phyloP scores from a whole-genome alignment of 2,797 vertebrate species.

The Melopsittacus undulatus region DNA sequence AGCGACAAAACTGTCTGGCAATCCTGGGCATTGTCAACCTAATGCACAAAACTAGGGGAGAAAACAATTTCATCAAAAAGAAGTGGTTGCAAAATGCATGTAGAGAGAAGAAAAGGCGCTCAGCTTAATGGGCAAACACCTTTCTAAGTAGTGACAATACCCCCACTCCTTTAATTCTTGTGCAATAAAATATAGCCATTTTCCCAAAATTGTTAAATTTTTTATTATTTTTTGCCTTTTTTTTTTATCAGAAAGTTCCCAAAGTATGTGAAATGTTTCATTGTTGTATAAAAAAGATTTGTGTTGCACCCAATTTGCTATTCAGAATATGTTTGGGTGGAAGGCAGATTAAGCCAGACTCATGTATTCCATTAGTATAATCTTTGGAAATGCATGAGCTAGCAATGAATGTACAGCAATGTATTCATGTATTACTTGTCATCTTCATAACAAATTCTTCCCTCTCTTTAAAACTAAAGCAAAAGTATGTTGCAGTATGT shows the following conservation, averaged over 20 bases:
- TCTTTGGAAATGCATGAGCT: background rate
- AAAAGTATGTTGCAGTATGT: background rate
- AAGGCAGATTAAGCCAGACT: background rate
- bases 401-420: background rate
- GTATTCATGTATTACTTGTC: background rate
- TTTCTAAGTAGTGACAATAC: background rate
- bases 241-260: background rate
- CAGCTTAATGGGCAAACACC: background rate
- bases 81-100: background rate
- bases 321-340: background rate
- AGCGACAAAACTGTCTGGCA: conserved; percentile 80
- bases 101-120: background rate
- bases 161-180: background rate
- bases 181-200: background rate
- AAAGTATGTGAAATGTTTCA: background rate
- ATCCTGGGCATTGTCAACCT: conserved; percentile 78
- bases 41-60: conserved; percentile 33
- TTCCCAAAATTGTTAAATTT: background rate
- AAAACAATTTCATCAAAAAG: conserved; percentile 9
- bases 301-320: background rate
- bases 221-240: too few relatives aligned
- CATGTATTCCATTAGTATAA: background rate
- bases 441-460: background rate
- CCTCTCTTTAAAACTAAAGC: background rate
- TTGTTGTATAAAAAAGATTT: background rate